These are phyloP conservation scores for Microctenopoma stevenorrisi DNA, from an alignment of 2,797 vertebrate genomes.

Conservation along the genomic window DNA sequence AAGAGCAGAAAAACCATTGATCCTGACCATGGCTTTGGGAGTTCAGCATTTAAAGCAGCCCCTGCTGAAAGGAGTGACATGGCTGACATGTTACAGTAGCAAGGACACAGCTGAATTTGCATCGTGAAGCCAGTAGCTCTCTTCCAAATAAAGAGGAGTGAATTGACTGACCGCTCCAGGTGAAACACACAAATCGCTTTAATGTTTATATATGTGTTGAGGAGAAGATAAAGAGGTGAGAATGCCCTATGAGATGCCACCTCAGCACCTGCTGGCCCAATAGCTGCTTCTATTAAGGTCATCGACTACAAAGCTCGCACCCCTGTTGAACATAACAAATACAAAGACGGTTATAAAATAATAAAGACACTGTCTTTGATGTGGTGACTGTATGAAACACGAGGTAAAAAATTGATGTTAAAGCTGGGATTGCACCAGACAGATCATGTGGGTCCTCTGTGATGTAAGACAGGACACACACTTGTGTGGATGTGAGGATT, in stretches of 20 bases:
- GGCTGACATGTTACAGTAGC: constrained; percentile 44
- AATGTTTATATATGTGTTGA: constrained; percentile 12
- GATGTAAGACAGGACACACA: constrained; percentile 39
- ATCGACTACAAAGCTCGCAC: constrained; percentile 20
- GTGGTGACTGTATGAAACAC: constrained; percentile 7
- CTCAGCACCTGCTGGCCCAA: constrained; percentile 48
- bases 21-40: constrained; percentile 57
- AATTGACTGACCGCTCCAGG: constrained; percentile 48
- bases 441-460: constrained; percentile 7
- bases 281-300: constrained; percentile 40
- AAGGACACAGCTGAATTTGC: constrained; percentile 54
- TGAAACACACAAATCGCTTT: constrained; percentile 24
- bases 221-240: constrained; percentile 18
- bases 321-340: constrained; percentile 20
- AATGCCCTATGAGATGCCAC: constrained; percentile 22
- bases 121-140: constrained; percentile 52
- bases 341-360: too few relatives aligned
- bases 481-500: constrained; percentile 29
- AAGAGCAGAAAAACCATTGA: constrained; percentile 57
- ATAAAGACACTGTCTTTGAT: constrained; percentile 30
- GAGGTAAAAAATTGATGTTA: constrained; percentile 8
- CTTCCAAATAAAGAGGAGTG: constrained; percentile 42
- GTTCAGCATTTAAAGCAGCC: constrained; percentile 60
- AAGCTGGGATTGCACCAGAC: constrained; percentile 33
- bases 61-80: constrained; percentile 47